phyloP scores from a whole-genome alignment of 2,888 invertebrate genomes.

The Acronicta leporina region DNA sequence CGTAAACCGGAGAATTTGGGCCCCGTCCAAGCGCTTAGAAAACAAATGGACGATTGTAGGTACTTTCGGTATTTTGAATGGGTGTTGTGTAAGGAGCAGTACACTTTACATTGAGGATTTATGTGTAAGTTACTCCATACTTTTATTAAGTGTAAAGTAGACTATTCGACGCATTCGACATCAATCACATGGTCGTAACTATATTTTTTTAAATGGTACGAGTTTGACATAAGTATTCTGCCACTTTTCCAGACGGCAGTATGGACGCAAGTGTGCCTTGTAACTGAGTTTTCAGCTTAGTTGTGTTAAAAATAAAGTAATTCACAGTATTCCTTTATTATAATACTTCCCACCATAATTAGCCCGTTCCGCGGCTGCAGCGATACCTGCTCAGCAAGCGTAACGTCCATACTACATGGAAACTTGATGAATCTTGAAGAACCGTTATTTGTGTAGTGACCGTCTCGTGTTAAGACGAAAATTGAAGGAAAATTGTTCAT shows the following conservation, averaged over 20 bases:
- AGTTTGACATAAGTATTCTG: too few relatives aligned
- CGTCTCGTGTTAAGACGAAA: conserved; percentile 18
- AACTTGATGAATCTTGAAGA: conserved; percentile 35
- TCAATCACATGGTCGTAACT: too few relatives aligned
- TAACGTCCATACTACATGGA: conserved; percentile 50
- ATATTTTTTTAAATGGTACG: too few relatives aligned
- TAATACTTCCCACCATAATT: conserved; percentile 38
- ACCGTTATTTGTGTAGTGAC: conserved; percentile 43
- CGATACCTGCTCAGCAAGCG: conserved; percentile 46
- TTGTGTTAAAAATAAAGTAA: neutral
- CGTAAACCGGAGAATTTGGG: conserved; percentile 35
- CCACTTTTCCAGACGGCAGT: too few relatives aligned
- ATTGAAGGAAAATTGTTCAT: too few relatives aligned
- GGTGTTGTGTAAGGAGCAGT: too few relatives aligned
- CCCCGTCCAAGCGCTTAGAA: conserved; percentile 24
- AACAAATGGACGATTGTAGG: conserved; percentile 19
- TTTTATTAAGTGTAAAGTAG: too few relatives aligned
- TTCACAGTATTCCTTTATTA: neutral
- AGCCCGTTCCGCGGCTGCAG: conserved; percentile 45
- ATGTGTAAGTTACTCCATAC: too few relatives aligned
- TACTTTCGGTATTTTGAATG: conserved; percentile 10
- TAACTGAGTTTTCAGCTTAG: too few relatives aligned
- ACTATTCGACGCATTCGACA: too few relatives aligned
- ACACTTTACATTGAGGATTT: too few relatives aligned
- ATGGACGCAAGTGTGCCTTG: too few relatives aligned